These are phyloP conservation scores for Branchellion lobata DNA, from an alignment of 2,888 invertebrate genomes.

Conservation along the genomic window DNA sequence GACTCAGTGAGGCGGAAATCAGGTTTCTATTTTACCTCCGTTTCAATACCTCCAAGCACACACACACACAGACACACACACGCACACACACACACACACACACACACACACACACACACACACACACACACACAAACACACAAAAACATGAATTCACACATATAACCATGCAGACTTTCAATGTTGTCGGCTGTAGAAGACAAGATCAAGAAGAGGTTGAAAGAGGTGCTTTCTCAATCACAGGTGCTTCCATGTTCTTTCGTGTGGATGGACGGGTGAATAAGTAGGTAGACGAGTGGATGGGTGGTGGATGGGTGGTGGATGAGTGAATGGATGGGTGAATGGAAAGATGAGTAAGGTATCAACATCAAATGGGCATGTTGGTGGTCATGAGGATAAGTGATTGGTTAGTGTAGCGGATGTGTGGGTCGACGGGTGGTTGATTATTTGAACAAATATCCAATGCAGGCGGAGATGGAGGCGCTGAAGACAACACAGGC, in stretches of 20 bases:
- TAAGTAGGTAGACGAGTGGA: too few relatives aligned
- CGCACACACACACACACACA: too few relatives aligned
- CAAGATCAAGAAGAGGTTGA: conserved; percentile 80
- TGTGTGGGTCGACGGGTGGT: background rate
- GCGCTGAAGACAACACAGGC: conserved; percentile 60
- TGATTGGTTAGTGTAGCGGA: background rate
- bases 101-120: too few relatives aligned
- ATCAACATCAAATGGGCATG: background rate
- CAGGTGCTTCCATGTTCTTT: conserved; percentile 66
- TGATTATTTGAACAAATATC: background rate
- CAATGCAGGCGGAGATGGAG: conserved; percentile 60
- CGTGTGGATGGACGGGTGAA: background rate
- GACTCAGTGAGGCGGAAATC: conserved; percentile 48
- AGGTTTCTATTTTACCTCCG: too few relatives aligned
- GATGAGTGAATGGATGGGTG: too few relatives aligned
- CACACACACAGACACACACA: too few relatives aligned
- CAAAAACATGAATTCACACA: too few relatives aligned
- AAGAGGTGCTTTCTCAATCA: conserved; percentile 84
- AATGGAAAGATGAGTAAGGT: too few relatives aligned
- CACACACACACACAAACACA: too few relatives aligned
- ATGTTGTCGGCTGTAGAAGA: conserved; percentile 92
- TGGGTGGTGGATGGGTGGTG: background rate
- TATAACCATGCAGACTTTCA: conserved; percentile 89
- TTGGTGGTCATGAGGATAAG: background rate
- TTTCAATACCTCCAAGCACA: too few relatives aligned